Conservation (phyloP, 1,140 invertebrate species). For the Nomia melanderi region DNA sequence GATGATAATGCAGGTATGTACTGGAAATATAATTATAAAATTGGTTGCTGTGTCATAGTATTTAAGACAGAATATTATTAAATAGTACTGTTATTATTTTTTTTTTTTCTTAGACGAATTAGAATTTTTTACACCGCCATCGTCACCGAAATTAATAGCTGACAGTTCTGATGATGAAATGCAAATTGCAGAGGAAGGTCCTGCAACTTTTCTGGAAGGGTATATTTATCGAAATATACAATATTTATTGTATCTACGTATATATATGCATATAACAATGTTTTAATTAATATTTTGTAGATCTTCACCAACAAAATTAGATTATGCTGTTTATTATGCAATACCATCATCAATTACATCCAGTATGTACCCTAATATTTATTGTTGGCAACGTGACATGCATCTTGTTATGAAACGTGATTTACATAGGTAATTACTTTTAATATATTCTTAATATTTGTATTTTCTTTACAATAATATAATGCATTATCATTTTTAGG, state of each 20-base stretch:
- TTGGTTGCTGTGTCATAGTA: conserved; percentile 20
- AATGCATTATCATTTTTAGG: conserved; percentile 36
- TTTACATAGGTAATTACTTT: conserved; percentile 55
- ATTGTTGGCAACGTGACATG: conserved; percentile 84
- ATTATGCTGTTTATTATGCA: conserved; percentile 87
- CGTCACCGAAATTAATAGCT: conserved; percentile 71
- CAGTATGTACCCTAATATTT: conserved; percentile 84
- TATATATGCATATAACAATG: no score
- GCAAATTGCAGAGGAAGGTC: conserved; percentile 78
- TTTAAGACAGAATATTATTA: background rate
- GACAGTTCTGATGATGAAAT: conserved; percentile 74
- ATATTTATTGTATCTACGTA: conserved; percentile 23
- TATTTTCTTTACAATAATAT: background rate
- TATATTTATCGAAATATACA: conserved; percentile 51
- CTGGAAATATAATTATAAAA: conserved; percentile 2
- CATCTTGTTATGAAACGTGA: conserved; percentile 68
- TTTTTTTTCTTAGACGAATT: conserved; percentile 46
- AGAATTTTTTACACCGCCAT: conserved; percentile 80
- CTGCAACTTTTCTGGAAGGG: conserved; percentile 81
- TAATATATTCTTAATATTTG: background rate
- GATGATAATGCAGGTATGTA: conserved; percentile 50
- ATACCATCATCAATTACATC: conserved; percentile 81
- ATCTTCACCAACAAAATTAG: conserved; percentile 83
- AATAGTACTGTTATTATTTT: conserved; percentile 8
- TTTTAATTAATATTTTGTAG: conserved; percentile 36